Conservation (phyloP, 2,888 invertebrate genomes). For the Andrena bucephala region DNA sequence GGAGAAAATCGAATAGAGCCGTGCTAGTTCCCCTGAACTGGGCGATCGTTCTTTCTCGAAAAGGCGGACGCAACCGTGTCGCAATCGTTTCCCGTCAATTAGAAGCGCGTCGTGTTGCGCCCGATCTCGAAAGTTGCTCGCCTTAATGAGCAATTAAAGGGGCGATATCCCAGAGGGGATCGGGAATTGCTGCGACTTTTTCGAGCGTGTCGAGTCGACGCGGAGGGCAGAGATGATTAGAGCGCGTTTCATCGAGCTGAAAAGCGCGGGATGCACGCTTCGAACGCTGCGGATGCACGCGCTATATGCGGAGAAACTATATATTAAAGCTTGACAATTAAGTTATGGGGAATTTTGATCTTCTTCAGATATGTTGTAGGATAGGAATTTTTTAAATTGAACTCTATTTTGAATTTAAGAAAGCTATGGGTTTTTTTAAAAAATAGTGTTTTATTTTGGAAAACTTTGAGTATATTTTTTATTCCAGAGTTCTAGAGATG, state of each 20-base stretch:
- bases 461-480: too few species aligned
- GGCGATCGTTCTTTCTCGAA: neutral
- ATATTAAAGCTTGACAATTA: too few species aligned
- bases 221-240: constrained; percentile 9
- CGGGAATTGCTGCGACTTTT: neutral
- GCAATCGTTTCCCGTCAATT: too few species aligned
- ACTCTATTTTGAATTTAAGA: too few species aligned
- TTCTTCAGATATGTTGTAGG: too few species aligned
- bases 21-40: neutral
- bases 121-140: neutral
- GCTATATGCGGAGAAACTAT: too few species aligned
- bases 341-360: too few species aligned
- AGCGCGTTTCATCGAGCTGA: neutral
- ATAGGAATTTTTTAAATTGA: too few species aligned
- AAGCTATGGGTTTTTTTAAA: too few species aligned
- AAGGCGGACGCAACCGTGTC: too few species aligned
- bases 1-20: neutral
- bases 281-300: neutral
- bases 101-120: neutral
- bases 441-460: too few species aligned
- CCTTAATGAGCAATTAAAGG: neutral
- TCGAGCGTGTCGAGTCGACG: constrained; percentile 3
- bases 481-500: too few species aligned
- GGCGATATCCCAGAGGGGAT: neutral
- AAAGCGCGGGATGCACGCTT: neutral